Base-by-base conservation (phyloP, 1,140 invertebrate genomes). In the Calliphora vicina region DNA sequence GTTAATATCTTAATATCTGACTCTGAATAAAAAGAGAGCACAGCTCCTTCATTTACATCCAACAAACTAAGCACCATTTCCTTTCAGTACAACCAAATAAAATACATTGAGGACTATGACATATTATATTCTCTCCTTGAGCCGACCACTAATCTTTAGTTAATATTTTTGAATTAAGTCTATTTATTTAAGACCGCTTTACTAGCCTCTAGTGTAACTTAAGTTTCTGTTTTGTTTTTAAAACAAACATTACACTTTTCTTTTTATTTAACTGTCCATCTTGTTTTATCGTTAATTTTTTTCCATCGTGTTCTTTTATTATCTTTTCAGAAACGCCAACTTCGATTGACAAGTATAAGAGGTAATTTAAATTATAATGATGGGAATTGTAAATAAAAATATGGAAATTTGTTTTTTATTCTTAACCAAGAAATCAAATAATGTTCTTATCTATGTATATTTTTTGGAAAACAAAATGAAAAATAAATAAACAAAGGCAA, bases 281-380 rank as follows among this genome's bases (percentile, higher is more conserved):
- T 67, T 67, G 10, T 67, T 67, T 67, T 57, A 57, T 57, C 50
- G 61, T 67, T 50, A 17, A 67, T 10, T 25, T 67, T 35, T 35
- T 35, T 12, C 12, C 15, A 15, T n/a, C 12, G 0, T 50, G 12
- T 50, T 50, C 4, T 50, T 15, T 17, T 50, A 15, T 50, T 17
- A 50, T n/a, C 45, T n/a, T 50, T 50, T 50, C n/a, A 67, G 61
- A 67, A 67, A 67, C n/a, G 9, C 23, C 61, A 23, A 23, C 3
- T 25, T 67, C 20, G 61, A 67, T 67, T 67, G 61, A 67, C 61
- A 67, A 67, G 61, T 67, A 23, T 67, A 67, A 78, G 74, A 43
- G 35, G 35, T 45, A 78, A 78, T 78, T 78, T 78, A 78, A 78
- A 78, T 78, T 78, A 78, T 78, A 78, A 78, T 78, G 35, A 45